Evolutionary conservation across 2,797 vertebrate genomes (phyloP).

Genomic region (Alcedo quadribrachys): DNA sequence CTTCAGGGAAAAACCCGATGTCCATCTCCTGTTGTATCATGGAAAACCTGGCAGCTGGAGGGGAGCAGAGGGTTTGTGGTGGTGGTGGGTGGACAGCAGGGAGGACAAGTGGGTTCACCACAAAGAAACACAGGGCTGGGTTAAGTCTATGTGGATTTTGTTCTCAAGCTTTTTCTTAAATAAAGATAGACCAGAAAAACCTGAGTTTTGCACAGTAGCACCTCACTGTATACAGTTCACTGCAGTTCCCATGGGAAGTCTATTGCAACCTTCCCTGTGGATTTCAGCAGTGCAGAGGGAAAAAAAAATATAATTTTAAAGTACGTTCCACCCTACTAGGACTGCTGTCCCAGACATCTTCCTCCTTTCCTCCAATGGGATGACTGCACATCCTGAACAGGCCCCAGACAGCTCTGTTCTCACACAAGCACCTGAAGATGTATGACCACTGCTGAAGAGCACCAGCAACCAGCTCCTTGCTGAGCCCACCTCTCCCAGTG

Average conservation of each 20-base stretch:
- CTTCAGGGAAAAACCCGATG: not conserved
- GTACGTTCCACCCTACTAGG: not conserved
- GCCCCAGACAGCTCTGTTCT: not conserved
- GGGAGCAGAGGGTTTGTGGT: not conserved
- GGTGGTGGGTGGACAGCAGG: accelerated
- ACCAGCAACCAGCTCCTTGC: not conserved
- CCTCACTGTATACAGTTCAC: accelerated
- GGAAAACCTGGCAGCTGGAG: not conserved
- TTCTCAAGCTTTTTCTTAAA: not conserved
- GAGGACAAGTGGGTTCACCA: not conserved
- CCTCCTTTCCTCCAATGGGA: not conserved
- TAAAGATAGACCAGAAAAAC: not conserved
- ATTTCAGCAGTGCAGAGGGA: not conserved
- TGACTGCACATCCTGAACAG: not conserved
- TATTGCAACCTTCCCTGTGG: accelerated
- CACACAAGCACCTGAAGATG: not conserved
- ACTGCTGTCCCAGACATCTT: not conserved
- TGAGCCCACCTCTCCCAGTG: not conserved
- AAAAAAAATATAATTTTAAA: not conserved
- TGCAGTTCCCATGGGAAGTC: not conserved
- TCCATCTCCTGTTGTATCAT: accelerated
- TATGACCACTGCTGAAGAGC: not conserved
- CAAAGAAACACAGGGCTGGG: not conserved
- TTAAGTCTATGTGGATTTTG: accelerated
- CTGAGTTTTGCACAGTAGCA: not conserved